Percentiles rank a stretch among this genome's conserved stretches.
Conservation (phyloP, 2,113 vertebrate species). For the Hyaena hyaena region DNA sequence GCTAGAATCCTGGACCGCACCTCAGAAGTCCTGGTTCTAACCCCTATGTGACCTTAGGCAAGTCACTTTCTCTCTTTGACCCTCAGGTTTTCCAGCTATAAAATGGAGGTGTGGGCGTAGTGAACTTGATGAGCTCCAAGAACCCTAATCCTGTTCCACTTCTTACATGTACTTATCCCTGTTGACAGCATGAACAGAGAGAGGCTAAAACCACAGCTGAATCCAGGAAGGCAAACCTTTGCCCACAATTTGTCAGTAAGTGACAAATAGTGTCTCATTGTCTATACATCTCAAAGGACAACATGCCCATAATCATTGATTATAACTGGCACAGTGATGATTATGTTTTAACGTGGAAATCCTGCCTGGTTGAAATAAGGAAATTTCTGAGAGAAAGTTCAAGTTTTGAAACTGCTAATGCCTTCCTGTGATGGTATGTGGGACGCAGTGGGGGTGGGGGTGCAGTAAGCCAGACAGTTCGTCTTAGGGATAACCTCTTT, state of each 20-base stretch:
- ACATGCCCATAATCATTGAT: not conserved
- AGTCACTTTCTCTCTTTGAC: not conserved
- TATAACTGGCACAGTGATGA: not conserved
- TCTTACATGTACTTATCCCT: not conserved
- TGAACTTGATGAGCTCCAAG: not conserved
- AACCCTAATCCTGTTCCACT: not conserved
- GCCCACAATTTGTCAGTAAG: not conserved
- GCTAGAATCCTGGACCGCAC: not conserved
- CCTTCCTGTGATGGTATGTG: conserved; percentile 64
- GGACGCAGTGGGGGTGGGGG: conserved; percentile 81
- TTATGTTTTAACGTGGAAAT: conserved; percentile 62
- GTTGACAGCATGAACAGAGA: not conserved
- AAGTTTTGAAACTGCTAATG: conserved; percentile 84
- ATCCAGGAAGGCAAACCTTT: not conserved
- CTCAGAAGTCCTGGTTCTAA: conserved; percentile 40
- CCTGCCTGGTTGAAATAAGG: conserved; percentile 70
- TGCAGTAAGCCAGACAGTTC: conserved; percentile 83
- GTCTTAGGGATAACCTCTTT: conserved; percentile 85
- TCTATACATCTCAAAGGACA: conserved; percentile 12
- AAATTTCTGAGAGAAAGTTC: conserved; percentile 85
- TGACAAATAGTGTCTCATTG: not conserved
- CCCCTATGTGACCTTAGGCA: not conserved
- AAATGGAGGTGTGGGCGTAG: not conserved
- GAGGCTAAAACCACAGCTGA: not conserved
- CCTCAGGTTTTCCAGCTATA: not conserved